Evolutionary conservation across 2,113 vertebrate species (phyloP).

Genomic region (Heteronetta atricapilla): DNA sequence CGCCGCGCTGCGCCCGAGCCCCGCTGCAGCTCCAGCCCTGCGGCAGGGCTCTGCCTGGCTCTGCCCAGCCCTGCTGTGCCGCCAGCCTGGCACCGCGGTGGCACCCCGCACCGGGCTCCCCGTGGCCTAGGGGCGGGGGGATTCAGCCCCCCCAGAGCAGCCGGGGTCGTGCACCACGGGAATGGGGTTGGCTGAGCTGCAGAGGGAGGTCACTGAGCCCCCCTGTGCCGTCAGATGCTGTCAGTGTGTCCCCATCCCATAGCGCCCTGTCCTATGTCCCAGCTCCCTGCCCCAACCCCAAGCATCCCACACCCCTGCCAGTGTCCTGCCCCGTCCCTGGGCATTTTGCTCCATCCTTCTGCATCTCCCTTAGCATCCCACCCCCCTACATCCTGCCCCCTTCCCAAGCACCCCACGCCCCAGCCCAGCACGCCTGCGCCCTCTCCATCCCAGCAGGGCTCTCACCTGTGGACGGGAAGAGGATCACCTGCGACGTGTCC

Average conservation of each 20-base stretch:
- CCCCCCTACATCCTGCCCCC: accelerated
- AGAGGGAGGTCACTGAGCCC: neutral
- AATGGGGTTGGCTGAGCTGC: neutral
- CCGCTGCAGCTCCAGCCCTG: neutral
- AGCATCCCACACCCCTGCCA: neutral
- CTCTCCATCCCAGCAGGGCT: neutral
- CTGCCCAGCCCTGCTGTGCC: neutral
- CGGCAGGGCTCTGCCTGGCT: neutral
- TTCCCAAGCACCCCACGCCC: neutral
- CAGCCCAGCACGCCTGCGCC: neutral
- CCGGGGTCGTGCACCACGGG: too few relatives aligned
- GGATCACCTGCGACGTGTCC: constrained; percentile 84
- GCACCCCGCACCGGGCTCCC: neutral
- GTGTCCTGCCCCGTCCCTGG: too few relatives aligned
- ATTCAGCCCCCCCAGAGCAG: neutral
- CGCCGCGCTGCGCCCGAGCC: neutral
- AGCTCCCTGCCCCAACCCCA: neutral
- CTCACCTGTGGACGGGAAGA: constrained; percentile 89
- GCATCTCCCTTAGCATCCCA: neutral
- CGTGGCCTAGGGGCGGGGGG: neutral
- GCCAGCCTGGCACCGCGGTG: neutral
- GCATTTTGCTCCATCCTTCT: neutral
- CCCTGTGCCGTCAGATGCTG: neutral
- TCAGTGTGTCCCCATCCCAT: neutral
- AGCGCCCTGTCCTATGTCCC: neutral